Conservation (phyloP, 2,113 vertebrate species). For the Boulengeromyrus knoepffleri region DNA sequence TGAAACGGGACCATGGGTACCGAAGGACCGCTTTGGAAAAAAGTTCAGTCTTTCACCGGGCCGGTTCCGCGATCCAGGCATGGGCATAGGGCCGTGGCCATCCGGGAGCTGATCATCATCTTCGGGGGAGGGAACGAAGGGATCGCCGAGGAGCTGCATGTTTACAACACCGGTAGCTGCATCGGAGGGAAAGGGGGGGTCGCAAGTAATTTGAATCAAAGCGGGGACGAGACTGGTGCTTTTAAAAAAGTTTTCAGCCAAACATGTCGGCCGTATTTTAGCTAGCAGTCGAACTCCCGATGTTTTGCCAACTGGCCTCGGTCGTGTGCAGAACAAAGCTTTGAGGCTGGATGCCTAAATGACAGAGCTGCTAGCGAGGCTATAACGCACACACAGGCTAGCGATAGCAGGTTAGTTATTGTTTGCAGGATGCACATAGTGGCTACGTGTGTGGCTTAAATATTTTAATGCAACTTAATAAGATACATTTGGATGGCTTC, state of each 20-base stretch:
- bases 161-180: constrained; percentile 84
- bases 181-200: neutral
- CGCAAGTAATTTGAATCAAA: neutral
- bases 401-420: neutral
- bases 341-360: neutral
- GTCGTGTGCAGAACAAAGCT: neutral
- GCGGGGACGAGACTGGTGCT: neutral
- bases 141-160: constrained; percentile 86
- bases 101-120: constrained; percentile 83
- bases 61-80: constrained; percentile 85
- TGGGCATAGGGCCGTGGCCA: constrained; percentile 82
- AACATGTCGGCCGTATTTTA: neutral
- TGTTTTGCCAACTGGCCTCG: neutral
- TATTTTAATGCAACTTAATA: neutral
- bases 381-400: neutral
- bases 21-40: constrained; percentile 73
- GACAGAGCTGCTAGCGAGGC: neutral
- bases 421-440: neutral
- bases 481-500: neutral
- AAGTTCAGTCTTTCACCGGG: constrained; percentile 74
- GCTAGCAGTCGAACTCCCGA: neutral
- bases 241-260: constrained; percentile 1
- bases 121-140: constrained; percentile 94
- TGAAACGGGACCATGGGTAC: constrained; percentile 43
- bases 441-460: neutral